Evolutionary conservation across 2,797 vertebrate genomes (phyloP), one percentile per base, ranked within the genome.

Genomic region (Antennarius maculatus): DNA sequence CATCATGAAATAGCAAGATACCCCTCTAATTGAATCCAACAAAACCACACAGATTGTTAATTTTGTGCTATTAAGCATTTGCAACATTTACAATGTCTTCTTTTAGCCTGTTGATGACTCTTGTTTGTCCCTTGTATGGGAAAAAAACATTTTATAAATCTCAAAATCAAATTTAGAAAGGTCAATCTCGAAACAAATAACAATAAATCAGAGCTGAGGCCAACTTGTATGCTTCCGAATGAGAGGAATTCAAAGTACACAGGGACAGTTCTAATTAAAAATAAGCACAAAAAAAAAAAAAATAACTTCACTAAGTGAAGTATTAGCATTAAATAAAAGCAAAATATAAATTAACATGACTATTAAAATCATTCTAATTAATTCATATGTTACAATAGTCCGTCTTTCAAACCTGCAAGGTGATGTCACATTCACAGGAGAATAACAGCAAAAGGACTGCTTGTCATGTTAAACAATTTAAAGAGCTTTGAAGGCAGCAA

Each of bases 151-250:
- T 97, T 97, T 94, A 95, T 94, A 94, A 93, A 92, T 96, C 89
- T 88, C 86, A 93, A 94, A 95, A 97, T 98, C 96, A 86, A 93
- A 93, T 96, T 97, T 96, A 82, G 79, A 98, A 99, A 99, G 97
- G 97, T 97, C 96, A 98, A 90, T 93, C 89, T 90, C 81, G 91
- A 95, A 92, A 91, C 90, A 95, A 92, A 89, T 94, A 86, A 89
- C 92, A 90, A 95, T 95, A 92, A 90, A 92, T 94, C 92, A 89
- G 70, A 84, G 70, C 71, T 68, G 75, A 67, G 61, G 71, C 66
- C 65, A 78, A 76, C 66, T 80, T 51, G 70, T 54, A 82, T 83
- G 42, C 72, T 83, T 87, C 86, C 71, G 51, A 74, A 60, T 67
- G 71, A 69, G 68, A 41, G 54, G 71, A 61, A 83, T 80, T 76